Evolutionary conservation across 2,797 vertebrate species (phyloP).

Genomic region (Aeoliscus strigatus): DNA sequence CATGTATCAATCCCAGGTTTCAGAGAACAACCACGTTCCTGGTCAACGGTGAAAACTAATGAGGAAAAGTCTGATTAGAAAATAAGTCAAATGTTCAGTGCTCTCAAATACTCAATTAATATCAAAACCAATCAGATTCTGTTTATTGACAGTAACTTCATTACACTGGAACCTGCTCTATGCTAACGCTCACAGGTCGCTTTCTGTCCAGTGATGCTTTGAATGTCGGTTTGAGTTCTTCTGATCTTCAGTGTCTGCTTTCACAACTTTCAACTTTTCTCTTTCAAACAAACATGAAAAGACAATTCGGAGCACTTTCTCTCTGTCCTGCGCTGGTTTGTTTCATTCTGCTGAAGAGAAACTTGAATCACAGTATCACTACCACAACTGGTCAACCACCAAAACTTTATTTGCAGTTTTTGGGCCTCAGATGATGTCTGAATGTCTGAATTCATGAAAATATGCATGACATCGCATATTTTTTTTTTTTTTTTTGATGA

Average conservation of each 20-base stretch:
- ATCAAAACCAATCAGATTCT: too few species aligned
- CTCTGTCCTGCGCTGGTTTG: conserved; percentile 36
- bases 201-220: too few species aligned
- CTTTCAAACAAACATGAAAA: conserved; percentile 59
- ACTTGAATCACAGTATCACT: conserved; percentile 65
- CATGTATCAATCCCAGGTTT: too few species aligned
- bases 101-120: too few species aligned
- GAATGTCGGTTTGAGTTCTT: conserved; percentile 1
- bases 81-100: too few species aligned
- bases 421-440: conserved; percentile 12
- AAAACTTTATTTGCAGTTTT: conserved; percentile 20
- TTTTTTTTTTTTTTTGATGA: conserved; percentile 30
- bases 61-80: too few species aligned
- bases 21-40: too few species aligned
- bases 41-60: too few species aligned
- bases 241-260: conserved; percentile 36
- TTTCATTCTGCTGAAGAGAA: conserved; percentile 58
- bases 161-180: too few species aligned
- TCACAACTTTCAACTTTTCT: conserved; percentile 73
- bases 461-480: conserved; percentile 6
- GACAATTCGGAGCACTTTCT: conserved; percentile 61
- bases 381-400: conserved; percentile 63
- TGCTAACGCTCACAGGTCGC: too few species aligned
- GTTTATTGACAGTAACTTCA: too few species aligned
- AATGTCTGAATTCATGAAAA: conserved; percentile 2